Evolutionary conservation across 1,140 invertebrate genomes (phyloP).

Genomic region (Eurytemora carolleeae): DNA sequence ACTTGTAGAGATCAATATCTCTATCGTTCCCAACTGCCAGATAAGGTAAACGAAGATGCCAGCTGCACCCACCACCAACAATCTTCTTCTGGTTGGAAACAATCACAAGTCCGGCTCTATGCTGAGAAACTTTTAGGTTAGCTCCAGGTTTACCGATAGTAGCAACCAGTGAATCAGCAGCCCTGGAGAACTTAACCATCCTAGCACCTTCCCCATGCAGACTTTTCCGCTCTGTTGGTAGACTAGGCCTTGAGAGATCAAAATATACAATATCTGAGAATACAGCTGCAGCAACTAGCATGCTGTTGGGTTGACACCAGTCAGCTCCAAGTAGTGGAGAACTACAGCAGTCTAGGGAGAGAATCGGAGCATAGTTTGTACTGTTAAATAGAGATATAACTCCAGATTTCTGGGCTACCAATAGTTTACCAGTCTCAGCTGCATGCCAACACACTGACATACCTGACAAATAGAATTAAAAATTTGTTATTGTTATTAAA

Average conservation of each 20-base stretch:
- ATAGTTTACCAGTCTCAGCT: neutral
- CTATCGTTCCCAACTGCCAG: neutral
- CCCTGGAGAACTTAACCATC: neutral
- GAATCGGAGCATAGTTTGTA: neutral
- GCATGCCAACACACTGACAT: neutral
- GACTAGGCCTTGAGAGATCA: neutral
- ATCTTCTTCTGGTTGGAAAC: neutral
- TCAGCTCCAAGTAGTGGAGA: neutral
- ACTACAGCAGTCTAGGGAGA: neutral
- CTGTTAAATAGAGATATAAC: neutral
- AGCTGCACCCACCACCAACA: neutral
- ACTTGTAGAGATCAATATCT: neutral
- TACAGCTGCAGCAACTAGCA: neutral
- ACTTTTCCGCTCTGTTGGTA: neutral
- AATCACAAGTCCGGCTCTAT: neutral
- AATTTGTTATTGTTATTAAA: too few relatives aligned
- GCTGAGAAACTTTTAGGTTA: neutral
- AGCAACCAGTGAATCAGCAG: neutral
- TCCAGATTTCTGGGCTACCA: neutral
- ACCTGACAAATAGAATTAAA: neutral
- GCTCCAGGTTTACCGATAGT: neutral
- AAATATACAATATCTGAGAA: neutral
- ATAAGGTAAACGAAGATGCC: neutral
- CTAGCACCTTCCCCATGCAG: neutral
- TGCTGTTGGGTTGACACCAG: neutral